Percentiles rank a stretch among this genome's conserved stretches.
These are phyloP conservation scores for Lycopodina hypogea DNA, from an alignment of 37 sponge, comb jelly and placozoan genomes.

Conservation along the genomic window DNA sequence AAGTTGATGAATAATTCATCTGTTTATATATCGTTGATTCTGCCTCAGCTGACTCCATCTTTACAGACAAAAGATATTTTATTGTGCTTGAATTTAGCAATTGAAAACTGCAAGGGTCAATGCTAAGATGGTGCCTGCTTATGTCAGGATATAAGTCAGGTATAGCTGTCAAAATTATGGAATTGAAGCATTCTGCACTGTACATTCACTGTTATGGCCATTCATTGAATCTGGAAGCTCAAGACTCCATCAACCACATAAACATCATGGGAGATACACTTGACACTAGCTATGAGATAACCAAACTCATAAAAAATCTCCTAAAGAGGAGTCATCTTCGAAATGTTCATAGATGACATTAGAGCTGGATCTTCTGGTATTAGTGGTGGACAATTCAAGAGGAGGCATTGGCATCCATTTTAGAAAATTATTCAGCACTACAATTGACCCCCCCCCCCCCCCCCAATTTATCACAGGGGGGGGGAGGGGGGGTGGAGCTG, in stretches of 20 bases:
- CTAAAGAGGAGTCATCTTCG: slow-evolving; percentile 53
- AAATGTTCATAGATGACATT: slow-evolving; percentile 33
- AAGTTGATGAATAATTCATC: slow-evolving; percentile 42
- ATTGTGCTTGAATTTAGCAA: slow-evolving; percentile 33
- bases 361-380: slow-evolving; percentile 38
- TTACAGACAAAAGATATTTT: no score
- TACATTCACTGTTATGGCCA: slow-evolving; percentile 61
- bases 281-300: slow-evolving; percentile 48
- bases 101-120: slow-evolving; percentile 49
- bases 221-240: slow-evolving; percentile 48
- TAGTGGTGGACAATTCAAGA: slow-evolving; percentile 54
- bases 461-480: no score
- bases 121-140: slow-evolving; percentile 62
- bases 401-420: slow-evolving; percentile 33
- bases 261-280: slow-evolving; percentile 40
- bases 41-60: slow-evolving; percentile 21
- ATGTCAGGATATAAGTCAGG: slow-evolving; percentile 55
- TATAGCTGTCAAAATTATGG: slow-evolving; percentile 30
- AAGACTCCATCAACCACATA: slow-evolving; percentile 37
- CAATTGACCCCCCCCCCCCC: no score
- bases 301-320: slow-evolving; percentile 59
- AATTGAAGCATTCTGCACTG: slow-evolving; percentile 30
- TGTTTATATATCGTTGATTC: slow-evolving; percentile 33
- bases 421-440: slow-evolving; percentile 57
- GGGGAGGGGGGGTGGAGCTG: no score